phyloP scores from a whole-genome alignment of 92 coral and sea anemone genomes.

The Siderastrea radians region DNA sequence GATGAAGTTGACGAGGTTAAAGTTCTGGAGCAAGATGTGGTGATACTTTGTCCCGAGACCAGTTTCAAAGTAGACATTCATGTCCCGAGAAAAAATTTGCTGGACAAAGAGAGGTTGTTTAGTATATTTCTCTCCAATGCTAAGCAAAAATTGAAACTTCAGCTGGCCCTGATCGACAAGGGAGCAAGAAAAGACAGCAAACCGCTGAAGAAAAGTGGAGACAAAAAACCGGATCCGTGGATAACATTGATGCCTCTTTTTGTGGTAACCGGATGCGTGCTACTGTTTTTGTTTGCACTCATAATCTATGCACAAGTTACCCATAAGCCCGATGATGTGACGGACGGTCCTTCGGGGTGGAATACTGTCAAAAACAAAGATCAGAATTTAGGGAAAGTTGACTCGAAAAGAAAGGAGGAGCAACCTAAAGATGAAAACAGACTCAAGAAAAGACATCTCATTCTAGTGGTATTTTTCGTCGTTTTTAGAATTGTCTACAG shows the following conservation, averaged over 20 bases:
- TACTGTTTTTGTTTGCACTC: constrained; percentile 48
- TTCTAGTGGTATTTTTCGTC: constrained; percentile 69
- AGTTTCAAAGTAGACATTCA: constrained; percentile 51
- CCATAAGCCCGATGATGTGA: constrained; percentile 11
- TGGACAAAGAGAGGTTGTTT: constrained; percentile 78
- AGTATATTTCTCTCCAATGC: constrained; percentile 69
- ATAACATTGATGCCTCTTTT: constrained; percentile 65
- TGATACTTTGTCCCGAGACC: constrained; percentile 73
- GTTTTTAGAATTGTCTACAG: constrained; percentile 67
- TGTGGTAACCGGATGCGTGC: constrained; percentile 62
- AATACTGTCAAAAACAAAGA: constrained; percentile 29
- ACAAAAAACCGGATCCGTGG: constrained; percentile 60
- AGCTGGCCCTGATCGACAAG: constrained; percentile 75
- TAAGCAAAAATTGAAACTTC: constrained; percentile 66
- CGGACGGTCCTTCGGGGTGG: constrained; percentile 17
- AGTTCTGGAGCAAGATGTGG: constrained; percentile 72
- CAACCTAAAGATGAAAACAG: constrained; percentile 50
- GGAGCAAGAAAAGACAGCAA: constrained; percentile 6
- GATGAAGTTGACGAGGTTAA: constrained; percentile 74
- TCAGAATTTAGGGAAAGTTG: constrained; percentile 19
- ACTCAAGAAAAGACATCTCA: constrained; percentile 77
- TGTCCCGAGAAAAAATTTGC: constrained; percentile 66
- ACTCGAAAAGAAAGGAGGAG: not conserved
- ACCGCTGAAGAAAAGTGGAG: constrained; percentile 12
- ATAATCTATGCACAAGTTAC: constrained; percentile 76